Conservation (phyloP, 2,888 invertebrate species). For the Limnephilus lunatus region DNA sequence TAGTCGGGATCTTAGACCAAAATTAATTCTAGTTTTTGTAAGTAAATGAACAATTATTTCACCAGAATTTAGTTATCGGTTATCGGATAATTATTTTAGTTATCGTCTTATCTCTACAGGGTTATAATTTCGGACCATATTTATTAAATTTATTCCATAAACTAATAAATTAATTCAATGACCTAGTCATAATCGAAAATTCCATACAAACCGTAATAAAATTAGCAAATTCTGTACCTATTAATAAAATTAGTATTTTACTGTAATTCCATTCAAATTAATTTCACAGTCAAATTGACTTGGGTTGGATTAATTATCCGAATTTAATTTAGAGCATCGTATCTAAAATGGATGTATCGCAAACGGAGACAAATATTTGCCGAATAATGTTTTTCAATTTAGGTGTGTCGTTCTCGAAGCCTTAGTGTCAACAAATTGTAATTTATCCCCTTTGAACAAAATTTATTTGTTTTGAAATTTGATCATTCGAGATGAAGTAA, state of each 20-base stretch:
- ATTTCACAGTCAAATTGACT: neutral
- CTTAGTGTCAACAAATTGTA: neutral
- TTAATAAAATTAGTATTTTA: neutral
- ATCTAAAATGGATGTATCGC: neutral
- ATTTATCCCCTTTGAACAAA: neutral
- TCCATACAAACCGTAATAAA: neutral
- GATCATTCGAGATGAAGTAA: neutral
- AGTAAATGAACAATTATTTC: too few relatives aligned
- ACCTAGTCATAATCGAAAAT: neutral
- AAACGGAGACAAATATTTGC: neutral
- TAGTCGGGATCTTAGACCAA: too few relatives aligned
- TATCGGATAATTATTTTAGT: too few relatives aligned
- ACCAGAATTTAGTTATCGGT: too few relatives aligned
- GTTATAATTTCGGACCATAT: too few relatives aligned
- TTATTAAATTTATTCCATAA: too few relatives aligned
- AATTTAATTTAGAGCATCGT: neutral
- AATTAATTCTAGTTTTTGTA: too few relatives aligned
- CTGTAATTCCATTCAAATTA: neutral
- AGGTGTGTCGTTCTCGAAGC: neutral
- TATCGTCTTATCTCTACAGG: too few relatives aligned
- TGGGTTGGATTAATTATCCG: neutral
- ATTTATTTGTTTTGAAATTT: neutral
- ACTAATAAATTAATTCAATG: too few relatives aligned
- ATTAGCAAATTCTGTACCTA: neutral
- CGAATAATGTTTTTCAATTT: neutral